Evolutionary conservation across 2,888 invertebrate species (phyloP).

Genomic region (Carpatolechia fugitivella): DNA sequence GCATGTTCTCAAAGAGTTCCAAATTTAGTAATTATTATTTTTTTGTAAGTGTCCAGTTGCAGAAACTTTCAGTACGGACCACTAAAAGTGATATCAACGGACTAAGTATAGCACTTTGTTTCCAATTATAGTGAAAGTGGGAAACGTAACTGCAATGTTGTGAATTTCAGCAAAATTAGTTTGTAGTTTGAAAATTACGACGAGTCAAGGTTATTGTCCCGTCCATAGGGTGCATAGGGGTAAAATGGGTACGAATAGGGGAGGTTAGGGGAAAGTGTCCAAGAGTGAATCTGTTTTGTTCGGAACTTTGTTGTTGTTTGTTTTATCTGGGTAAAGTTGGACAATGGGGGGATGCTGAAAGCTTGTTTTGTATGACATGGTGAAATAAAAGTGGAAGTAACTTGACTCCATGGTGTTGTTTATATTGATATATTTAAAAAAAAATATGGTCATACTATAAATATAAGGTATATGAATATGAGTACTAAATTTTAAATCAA

Average conservation of each 20-base stretch:
- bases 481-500: no score
- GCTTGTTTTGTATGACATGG: not conserved
- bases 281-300: constrained; percentile 23
- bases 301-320: constrained; percentile 8
- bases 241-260: not conserved
- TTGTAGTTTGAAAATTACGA: not conserved
- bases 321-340: constrained; percentile 9
- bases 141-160: not conserved
- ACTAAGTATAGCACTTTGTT: no score
- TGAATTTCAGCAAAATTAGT: constrained; percentile 17
- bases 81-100: no score
- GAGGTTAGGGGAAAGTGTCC: not conserved
- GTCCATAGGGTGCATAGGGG: not conserved
- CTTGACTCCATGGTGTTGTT: not conserved
- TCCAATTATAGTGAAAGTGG: no score
- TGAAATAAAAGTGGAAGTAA: not conserved
- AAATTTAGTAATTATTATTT: no score
- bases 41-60: no score
- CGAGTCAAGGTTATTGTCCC: not conserved
- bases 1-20: no score
- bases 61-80: no score
- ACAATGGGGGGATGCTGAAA: constrained; percentile 1
- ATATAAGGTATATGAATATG: no score
- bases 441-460: no score
- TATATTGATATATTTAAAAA: not conserved